Percentiles rank a stretch among this genome's conserved stretches.
Conservation (phyloP, 2,113 vertebrate species). For the Cottus gobio region DNA sequence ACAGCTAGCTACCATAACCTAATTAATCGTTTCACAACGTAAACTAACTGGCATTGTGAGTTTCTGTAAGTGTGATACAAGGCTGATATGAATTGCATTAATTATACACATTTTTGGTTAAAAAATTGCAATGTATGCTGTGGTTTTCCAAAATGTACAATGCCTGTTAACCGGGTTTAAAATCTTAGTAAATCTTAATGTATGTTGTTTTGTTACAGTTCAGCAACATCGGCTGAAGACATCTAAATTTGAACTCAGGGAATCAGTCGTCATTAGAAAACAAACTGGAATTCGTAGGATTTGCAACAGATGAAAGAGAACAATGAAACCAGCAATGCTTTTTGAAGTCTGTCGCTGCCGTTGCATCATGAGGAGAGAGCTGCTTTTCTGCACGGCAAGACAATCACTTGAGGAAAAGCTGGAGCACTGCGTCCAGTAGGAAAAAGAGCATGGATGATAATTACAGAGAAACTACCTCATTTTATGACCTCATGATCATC, state of each 20-base stretch:
- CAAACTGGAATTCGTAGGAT: background rate
- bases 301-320: background rate
- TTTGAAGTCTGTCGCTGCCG: background rate
- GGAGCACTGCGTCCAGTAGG: background rate
- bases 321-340: background rate
- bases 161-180: too few species aligned
- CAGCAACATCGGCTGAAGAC: background rate
- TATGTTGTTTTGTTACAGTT: background rate
- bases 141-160: too few species aligned
- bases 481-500: background rate
- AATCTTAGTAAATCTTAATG: background rate
- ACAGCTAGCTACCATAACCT: too few species aligned
- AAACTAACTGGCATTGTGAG: too few species aligned
- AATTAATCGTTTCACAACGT: too few species aligned
- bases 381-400: background rate
- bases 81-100: too few species aligned
- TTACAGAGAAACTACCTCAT: background rate
- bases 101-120: too few species aligned
- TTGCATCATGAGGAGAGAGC: background rate
- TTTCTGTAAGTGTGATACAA: too few species aligned
- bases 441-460: background rate
- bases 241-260: background rate
- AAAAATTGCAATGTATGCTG: too few species aligned
- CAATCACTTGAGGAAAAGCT: background rate
- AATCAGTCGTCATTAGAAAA: background rate